Percentiles rank a stretch among this genome's conserved stretches.
These are phyloP conservation scores for Eulithis prunata DNA, from an alignment of 2,888 invertebrate species.

Conservation along the genomic window DNA sequence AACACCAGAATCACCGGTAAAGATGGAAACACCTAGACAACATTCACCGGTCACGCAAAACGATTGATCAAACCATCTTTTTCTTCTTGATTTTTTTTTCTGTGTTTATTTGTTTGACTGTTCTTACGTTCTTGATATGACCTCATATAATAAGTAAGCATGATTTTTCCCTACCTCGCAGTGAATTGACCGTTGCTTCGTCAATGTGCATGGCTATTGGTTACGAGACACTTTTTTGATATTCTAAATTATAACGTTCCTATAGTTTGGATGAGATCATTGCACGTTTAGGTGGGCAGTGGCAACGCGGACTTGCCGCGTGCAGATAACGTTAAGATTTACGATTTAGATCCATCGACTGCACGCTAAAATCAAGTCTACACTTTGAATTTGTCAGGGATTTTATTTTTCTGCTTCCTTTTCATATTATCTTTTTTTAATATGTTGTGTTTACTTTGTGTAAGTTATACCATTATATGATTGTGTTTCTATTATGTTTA, in stretches of 20 bases:
- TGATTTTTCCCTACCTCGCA: conserved; percentile 58
- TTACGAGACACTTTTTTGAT: conserved; percentile 58
- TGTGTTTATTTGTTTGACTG: conserved; percentile 58
- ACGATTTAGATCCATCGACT: conserved; percentile 60
- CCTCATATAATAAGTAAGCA: conserved; percentile 81
- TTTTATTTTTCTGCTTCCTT: conserved; percentile 19
- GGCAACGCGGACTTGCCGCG: conserved; percentile 53
- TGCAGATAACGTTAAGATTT: conserved; percentile 34
- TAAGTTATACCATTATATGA: conserved; percentile 12
- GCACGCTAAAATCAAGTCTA: conserved; percentile 71
- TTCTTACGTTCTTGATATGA: conserved; percentile 51
- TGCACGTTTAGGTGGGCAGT: conserved; percentile 75
- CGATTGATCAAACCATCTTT: conserved; percentile 47
- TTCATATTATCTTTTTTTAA: conserved; percentile 21
- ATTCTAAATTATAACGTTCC: conserved; percentile 61
- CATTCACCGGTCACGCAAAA: conserved; percentile 52
- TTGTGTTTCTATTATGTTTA: conserved; percentile 23
- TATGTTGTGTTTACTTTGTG: conserved; percentile 21
- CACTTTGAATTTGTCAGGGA: conserved; percentile 67
- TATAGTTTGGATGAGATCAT: conserved; percentile 58
- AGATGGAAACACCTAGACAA: conserved; percentile 50
- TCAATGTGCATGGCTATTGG: conserved; percentile 79
- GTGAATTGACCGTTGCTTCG: conserved; percentile 63
- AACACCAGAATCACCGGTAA: conserved; percentile 54
- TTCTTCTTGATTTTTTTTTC: conserved; percentile 57